These are phyloP conservation scores for Microcebus tavaratra DNA, from an alignment of 2,113 vertebrate genomes.

Conservation along the genomic window DNA sequence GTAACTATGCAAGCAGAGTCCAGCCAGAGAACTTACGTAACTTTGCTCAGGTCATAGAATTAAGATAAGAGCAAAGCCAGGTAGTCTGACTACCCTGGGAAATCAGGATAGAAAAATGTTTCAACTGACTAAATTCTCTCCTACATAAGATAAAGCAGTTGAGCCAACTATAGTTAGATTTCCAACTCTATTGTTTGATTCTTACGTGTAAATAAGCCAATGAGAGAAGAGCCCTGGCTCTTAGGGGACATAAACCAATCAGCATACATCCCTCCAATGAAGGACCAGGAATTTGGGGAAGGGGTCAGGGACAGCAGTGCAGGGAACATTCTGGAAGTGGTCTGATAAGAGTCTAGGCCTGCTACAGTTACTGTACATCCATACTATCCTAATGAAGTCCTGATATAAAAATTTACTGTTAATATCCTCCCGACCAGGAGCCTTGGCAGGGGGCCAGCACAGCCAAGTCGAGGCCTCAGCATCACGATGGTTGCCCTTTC, in stretches of 20 bases:
- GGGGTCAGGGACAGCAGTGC: neutral
- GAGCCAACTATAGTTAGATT: neutral
- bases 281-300: neutral
- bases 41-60: neutral
- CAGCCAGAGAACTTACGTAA: neutral
- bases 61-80: neutral
- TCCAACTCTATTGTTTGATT: neutral
- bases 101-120: neutral
- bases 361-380: neutral
- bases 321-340: neutral
- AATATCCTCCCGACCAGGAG: neutral
- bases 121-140: neutral
- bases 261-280: neutral
- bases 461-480: neutral
- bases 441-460: neutral
- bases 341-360: neutral
- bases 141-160: neutral
- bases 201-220: neutral
- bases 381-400: neutral
- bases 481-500: neutral
- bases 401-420: neutral
- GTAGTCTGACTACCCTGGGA: neutral
- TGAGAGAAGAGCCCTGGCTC: neutral
- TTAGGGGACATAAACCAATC: neutral
- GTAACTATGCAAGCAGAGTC: neutral